Percentiles rank a stretch among this genome's conserved stretches.
Evolutionary conservation across 2,797 vertebrate genomes (phyloP).

Genomic region (Anguilla pacifica): DNA sequence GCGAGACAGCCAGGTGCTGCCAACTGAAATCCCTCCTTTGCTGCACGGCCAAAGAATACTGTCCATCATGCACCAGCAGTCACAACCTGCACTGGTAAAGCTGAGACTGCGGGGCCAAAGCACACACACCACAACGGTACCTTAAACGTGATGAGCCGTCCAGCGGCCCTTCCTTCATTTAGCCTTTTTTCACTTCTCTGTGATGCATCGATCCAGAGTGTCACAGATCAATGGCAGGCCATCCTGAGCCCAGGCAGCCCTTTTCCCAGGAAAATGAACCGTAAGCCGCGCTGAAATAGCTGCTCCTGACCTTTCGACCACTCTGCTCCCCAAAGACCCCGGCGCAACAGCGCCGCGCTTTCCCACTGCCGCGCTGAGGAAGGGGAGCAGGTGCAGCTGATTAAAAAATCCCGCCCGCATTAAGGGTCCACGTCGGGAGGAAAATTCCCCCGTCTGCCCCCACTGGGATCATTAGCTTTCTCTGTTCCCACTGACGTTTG

Average conservation of each 20-base stretch:
- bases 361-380: constrained; percentile 32
- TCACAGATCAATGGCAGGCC: neutral
- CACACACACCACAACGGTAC: too few species aligned
- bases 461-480: constrained; percentile 25
- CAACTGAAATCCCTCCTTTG: too few species aligned
- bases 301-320: neutral
- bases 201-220: neutral
- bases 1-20: too few species aligned
- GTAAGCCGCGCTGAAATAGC: constrained; percentile 15
- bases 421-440: neutral
- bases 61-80: too few species aligned
- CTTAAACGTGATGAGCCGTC: neutral
- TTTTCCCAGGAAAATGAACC: neutral
- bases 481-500: constrained; percentile 16
- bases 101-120: too few species aligned
- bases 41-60: too few species aligned
- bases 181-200: neutral
- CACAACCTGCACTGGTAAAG: too few species aligned
- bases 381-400: constrained; percentile 28
- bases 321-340: neutral
- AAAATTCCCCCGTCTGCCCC: neutral
- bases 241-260: neutral
- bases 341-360: constrained; percentile 13
- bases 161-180: neutral
- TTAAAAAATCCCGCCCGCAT: constrained; percentile 10